A percentile compares a stretch with the other conserved stretches of the same genome.
These are phyloP conservation scores for Setophaga petechia DNA, from an alignment of 2,113 vertebrate species.

Conservation along the genomic window DNA sequence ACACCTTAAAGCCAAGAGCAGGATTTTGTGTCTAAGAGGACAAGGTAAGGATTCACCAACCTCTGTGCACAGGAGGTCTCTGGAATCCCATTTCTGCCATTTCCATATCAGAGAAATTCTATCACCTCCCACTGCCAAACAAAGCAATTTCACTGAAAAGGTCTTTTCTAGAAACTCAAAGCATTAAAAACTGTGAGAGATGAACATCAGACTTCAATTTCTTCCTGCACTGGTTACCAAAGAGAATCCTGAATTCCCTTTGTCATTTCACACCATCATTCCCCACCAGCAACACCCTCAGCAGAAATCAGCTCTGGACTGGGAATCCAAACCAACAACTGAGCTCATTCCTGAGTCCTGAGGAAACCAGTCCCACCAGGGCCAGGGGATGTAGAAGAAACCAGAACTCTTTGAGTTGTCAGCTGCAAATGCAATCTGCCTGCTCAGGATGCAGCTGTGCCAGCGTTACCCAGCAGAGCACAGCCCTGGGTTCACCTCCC, in stretches of 20 bases:
- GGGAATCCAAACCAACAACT: not conserved
- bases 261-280: not conserved
- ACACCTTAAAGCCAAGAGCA: not conserved
- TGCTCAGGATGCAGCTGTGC: not conserved
- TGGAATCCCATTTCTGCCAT: not conserved
- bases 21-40: not conserved
- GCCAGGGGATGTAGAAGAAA: not conserved
- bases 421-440: not conserved
- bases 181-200: not conserved
- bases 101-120: not conserved
- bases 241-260: not conserved
- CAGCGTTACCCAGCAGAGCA: rapidly evolving
- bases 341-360: not conserved
- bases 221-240: not conserved
- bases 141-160: not conserved
- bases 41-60: not conserved
- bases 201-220: not conserved
- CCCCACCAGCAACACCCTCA: not conserved
- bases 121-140: not conserved
- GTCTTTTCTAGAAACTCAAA: not conserved
- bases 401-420: not conserved
- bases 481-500: not conserved
- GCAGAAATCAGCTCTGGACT: not conserved
- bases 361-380: not conserved
- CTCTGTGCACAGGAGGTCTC: not conserved